Evolutionary conservation across 2,113 vertebrate species (phyloP).

Genomic region (Pardalotus punctatus): DNA sequence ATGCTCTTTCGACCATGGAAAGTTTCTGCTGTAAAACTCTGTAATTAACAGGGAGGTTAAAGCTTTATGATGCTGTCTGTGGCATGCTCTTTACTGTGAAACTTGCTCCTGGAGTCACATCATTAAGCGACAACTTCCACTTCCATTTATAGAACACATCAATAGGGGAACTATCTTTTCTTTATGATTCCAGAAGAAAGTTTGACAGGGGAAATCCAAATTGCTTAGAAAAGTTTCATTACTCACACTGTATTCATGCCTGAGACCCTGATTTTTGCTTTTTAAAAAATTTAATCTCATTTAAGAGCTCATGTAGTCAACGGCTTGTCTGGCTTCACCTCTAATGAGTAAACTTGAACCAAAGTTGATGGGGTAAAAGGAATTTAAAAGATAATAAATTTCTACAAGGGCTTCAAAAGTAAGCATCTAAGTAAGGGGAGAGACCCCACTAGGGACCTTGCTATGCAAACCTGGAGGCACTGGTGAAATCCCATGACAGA

Average conservation of each 20-base stretch:
- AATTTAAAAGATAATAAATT: background rate
- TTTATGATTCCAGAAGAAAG: background rate
- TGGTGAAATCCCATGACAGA: background rate
- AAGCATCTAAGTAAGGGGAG: background rate
- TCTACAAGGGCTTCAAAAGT: background rate
- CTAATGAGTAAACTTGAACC: background rate
- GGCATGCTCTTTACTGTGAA: background rate
- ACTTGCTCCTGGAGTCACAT: background rate
- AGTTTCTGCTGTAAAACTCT: background rate
- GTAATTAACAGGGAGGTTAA: constrained; percentile 38
- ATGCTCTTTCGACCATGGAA: background rate
- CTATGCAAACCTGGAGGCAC: background rate
- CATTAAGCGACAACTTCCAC: background rate
- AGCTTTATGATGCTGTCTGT: background rate
- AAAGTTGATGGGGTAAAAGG: background rate
- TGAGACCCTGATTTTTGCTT: background rate
- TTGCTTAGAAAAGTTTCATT: background rate
- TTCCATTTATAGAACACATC: background rate
- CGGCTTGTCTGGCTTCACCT: background rate
- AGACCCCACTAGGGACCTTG: background rate
- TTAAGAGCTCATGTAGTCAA: background rate
- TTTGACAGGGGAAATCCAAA: background rate
- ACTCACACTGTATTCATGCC: background rate
- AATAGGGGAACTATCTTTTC: background rate
- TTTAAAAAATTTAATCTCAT: background rate